Base-by-base conservation (phyloP, 1,140 invertebrate genomes). In the Nylanderia fulva region DNA sequence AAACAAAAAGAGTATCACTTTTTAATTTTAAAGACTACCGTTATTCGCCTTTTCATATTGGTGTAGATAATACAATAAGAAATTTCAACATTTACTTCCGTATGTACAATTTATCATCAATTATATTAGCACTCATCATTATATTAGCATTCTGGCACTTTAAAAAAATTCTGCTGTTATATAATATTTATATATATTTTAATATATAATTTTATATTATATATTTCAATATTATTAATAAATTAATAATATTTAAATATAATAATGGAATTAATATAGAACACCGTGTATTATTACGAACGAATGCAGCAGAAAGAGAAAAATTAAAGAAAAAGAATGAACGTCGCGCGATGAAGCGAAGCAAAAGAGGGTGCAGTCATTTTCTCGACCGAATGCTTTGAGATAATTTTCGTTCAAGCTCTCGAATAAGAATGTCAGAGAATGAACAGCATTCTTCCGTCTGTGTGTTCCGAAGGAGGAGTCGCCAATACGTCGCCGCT, bases 401-500 rank as follows among this genome's bases (percentile, higher is more conserved):
- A 42, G 18, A 54, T 24, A 56, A 24, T 56, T 36, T 36, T n/a
- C 76, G 56, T 42, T 71, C n/a, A 42, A 52, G 18, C 39, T 15
- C 8, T 33, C 1, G 2, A 21, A 68, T 13, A 29, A 11, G 21
- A 33, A 69, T 27, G 27, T 29, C 63, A 5, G 54, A 45, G 21
- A 15, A 21, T 42, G 29, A 29, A 24, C 27, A 5, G 45, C 39
- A 6, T 72, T n/a, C 2, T 9, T 5, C 1, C 39, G 24, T 2
- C 48, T 33, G 29, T 27, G 36, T 42, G 0, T 69, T 74, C 15
- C 58, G 11, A 0, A 58, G 84, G 15, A 84, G 88, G 2, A 13
- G 68, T 4, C 86, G 54, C 0, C 87, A 88, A 11, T 88, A 74
- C 15, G 11, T 18, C 11, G 84, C 29, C 4, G 60, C 87, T n/a